These are phyloP conservation scores for Thymelicus lineola DNA, from an alignment of 2,888 invertebrate species.

Conservation along the genomic window DNA sequence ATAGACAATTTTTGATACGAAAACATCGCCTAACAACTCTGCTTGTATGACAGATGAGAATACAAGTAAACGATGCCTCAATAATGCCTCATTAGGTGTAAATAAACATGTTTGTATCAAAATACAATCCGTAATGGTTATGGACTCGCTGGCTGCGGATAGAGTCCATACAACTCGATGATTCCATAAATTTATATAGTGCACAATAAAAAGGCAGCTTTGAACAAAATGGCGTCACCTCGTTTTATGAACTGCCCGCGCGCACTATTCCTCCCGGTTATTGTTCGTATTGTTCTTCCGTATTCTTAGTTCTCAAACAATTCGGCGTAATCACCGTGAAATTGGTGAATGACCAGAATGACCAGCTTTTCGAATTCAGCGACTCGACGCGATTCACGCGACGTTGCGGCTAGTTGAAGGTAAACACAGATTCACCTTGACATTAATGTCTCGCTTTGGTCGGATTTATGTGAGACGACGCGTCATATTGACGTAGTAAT, in stretches of 20 bases:
- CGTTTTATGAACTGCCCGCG: conserved; percentile 69
- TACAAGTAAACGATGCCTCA: conserved; percentile 7
- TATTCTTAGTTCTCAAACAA: conserved; percentile 44
- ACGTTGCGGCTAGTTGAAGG: conserved; percentile 48
- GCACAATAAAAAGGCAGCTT: conserved; percentile 78
- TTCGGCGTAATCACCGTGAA: conserved; percentile 68
- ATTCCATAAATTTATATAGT: conserved; percentile 85
- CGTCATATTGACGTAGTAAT: conserved; percentile 58
- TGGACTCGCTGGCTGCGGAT: conserved; percentile 75
- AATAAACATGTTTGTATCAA: conserved; percentile 68
- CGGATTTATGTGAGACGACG: conserved; percentile 42
- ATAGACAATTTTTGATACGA: no score
- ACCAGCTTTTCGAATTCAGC: conserved; percentile 60
- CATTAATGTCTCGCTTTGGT: conserved; percentile 56
- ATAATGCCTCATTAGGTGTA: conserved; percentile 27
- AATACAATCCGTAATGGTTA: conserved; percentile 81
- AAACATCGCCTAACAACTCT: not conserved
- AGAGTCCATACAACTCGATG: conserved; percentile 82
- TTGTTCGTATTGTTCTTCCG: conserved; percentile 69
- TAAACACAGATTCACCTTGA: conserved; percentile 67
- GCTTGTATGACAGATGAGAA: not conserved
- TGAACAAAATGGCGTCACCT: conserved; percentile 80
- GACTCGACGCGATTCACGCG: conserved; percentile 43
- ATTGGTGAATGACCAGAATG: conserved; percentile 62
- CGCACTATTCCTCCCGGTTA: conserved; percentile 57